Base-by-base conservation (phyloP, 2,888 invertebrate species). In the Furcula furcula region DNA sequence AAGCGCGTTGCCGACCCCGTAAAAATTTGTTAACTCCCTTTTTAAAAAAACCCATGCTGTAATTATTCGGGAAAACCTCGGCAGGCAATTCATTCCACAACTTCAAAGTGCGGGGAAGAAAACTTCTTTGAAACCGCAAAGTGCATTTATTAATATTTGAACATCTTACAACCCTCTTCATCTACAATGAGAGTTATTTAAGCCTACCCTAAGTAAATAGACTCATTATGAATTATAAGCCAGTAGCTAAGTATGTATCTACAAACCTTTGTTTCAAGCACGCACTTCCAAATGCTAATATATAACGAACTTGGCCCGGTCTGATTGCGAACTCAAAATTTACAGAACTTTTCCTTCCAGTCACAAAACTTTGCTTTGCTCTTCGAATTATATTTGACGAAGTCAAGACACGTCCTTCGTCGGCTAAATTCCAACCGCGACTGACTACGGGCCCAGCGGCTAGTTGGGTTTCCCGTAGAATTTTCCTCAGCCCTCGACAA, bases 361-460 rank as follows among this genome's bases (percentile, higher is more conserved):
- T 55, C 69, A 74, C 74, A 56, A 72, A 76, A 76, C 76, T 76
- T 77, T 66, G 46, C 63, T 63, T 40, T 58, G 45, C 46, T 55
- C 46, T 52, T 56, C 69, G 69, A 65, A 62, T n/a, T 48, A 49
- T 54, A 46, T 47, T 40, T 43, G 35, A 33, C 25, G 23, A 46
- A 36, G 32, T 35, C 26, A 35, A 60, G 50, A 51, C 54, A 53
- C 74, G 69, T 61, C 44, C 52, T 48, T 31, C 38, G 42, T 31
- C 55, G 34, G 37, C 35, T 49, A 55, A 46, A 36, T 43, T 49
- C 53, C 48, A 51, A 42, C 50, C 51, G 45, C 61, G 58, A 77
- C 77, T 77, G 66, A 55, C 46, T 44, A 38, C 30, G 33, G 14
- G 37, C 30, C 36, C 37, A 31, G 36, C 36, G 30, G 38, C 51